Evolutionary conservation across 2,797 vertebrate species (phyloP).

Genomic region (Selene dorsalis): DNA sequence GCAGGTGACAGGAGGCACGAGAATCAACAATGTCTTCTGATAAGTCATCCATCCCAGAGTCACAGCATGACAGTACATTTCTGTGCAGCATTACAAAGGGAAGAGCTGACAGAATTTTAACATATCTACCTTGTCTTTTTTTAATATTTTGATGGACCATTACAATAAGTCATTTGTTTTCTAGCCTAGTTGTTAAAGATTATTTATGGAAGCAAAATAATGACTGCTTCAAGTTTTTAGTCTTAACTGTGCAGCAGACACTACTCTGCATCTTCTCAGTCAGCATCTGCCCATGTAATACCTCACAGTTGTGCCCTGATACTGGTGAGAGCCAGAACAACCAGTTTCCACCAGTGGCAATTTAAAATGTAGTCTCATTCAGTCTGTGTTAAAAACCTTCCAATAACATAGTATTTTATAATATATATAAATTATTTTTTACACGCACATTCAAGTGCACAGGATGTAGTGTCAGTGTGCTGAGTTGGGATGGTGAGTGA

Average conservation of each 20-base stretch:
- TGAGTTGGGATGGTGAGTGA: slow-evolving; percentile 49
- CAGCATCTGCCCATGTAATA: neutral
- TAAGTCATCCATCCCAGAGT: slow-evolving; percentile 48
- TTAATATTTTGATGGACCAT: neutral
- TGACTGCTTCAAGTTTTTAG: neutral
- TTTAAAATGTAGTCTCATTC: slow-evolving; percentile 10
- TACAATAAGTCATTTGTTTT: neutral
- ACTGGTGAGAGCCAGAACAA: neutral
- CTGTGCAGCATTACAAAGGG: slow-evolving; percentile 8
- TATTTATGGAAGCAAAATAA: neutral
- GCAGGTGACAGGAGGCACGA: slow-evolving; percentile 47
- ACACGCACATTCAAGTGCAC: slow-evolving; percentile 18
- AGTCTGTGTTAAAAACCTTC: slow-evolving; percentile 32
- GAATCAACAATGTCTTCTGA: slow-evolving; percentile 29
- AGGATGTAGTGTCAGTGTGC: slow-evolving; percentile 36
- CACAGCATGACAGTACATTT: slow-evolving; percentile 29
- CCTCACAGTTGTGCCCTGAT: neutral
- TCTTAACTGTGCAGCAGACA: neutral
- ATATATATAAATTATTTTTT: neutral
- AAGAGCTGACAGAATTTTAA: slow-evolving; percentile 18
- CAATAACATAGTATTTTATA: neutral
- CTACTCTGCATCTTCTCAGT: slow-evolving; percentile 1
- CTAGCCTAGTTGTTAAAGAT: neutral
- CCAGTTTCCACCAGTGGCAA: neutral
- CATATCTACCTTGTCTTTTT: neutral